Conservation (phyloP, 1,140 invertebrate genomes). For the Micrasema longulum region DNA sequence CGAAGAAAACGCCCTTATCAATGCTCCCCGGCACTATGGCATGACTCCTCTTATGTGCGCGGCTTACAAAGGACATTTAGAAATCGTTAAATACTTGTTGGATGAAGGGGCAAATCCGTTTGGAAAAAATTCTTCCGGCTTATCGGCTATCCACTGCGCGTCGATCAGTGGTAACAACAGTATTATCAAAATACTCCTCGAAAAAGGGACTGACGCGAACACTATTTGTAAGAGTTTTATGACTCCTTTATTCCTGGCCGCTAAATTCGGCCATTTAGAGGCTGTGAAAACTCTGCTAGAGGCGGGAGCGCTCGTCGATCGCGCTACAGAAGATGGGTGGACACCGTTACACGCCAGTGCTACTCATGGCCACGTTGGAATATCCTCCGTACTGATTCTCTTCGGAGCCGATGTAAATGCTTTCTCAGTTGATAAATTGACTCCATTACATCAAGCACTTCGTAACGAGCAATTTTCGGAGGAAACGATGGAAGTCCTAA, state of each 20-base stretch:
- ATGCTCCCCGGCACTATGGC: neutral
- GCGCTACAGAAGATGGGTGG: neutral
- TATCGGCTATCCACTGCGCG: neutral
- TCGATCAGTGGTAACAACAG: neutral
- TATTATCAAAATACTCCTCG: neutral
- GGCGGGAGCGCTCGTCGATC: neutral
- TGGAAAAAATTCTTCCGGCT: neutral
- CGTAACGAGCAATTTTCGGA: neutral
- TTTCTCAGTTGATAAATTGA: neutral
- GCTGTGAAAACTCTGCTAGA: neutral
- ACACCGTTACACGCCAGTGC: neutral
- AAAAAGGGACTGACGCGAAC: neutral
- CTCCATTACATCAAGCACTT: neutral
- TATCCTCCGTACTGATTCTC: neutral
- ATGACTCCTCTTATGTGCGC: constrained; percentile 10
- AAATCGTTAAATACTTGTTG: neutral
- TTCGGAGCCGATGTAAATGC: constrained; percentile 1
- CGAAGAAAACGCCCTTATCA: neutral
- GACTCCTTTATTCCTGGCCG: neutral
- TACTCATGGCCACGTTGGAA: neutral
- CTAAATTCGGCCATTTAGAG: neutral
- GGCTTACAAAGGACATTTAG: neutral
- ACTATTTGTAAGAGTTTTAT: neutral
- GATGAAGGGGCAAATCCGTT: neutral
- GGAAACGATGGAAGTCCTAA: neutral